phyloP scores from a whole-genome alignment of 2,797 vertebrate genomes.

The Halcyon leucocephala region DNA sequence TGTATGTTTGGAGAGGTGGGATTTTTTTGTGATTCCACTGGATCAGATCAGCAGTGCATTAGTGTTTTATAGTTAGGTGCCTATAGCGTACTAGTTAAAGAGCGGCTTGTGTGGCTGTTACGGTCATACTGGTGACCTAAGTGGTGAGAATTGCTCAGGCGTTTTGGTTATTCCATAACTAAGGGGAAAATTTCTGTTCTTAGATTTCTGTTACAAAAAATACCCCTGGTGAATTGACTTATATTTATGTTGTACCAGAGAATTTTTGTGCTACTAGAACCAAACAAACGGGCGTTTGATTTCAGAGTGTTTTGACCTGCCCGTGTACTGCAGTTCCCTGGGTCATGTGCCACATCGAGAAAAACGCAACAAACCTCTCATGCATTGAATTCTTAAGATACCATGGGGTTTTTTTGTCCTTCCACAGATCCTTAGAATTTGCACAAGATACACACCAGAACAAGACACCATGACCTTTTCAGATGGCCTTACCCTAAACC shows the following conservation, averaged over 20 bases:
- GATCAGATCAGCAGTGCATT: not conserved
- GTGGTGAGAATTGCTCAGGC: not conserved
- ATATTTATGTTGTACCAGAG: not conserved
- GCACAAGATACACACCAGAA: conserved; percentile 93
- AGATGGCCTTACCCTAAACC: conserved; percentile 93
- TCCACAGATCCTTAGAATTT: conserved; percentile 92
- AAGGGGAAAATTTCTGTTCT: not conserved
- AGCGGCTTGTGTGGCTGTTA: fast-evolving
- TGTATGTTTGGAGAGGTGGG: fast-evolving
- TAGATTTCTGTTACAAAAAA: not conserved
- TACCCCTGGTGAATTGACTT: fast-evolving
- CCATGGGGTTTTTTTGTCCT: not conserved
- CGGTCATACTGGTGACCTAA: not conserved
- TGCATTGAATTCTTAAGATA: not conserved
- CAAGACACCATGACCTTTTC: conserved; percentile 98
- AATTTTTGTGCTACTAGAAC: not conserved
- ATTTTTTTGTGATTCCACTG: not conserved
- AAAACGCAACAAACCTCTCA: not conserved
- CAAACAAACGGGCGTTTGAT: not conserved
- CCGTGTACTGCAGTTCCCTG: fast-evolving
- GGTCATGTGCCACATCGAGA: fast-evolving
- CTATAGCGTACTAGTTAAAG: fast-evolving
- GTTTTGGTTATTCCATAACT: not conserved
- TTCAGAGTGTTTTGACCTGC: fast-evolving
- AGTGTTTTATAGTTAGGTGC: fast-evolving